phyloP scores from a whole-genome alignment of 2,888 invertebrate species.

The Sympetrum striolatum region DNA sequence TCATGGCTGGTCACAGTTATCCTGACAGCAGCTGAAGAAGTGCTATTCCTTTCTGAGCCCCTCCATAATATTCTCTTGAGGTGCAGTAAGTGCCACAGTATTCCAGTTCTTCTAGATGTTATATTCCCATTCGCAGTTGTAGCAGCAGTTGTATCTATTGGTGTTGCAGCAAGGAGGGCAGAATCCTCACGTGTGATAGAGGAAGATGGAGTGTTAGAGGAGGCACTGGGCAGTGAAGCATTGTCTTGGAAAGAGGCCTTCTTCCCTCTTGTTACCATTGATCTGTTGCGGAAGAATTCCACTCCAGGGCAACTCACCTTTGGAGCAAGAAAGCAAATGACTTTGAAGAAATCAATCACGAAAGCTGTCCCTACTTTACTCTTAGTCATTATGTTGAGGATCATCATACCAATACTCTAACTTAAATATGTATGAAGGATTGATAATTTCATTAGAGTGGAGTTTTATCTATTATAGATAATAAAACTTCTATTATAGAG shows the following conservation, averaged over 20 bases:
- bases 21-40: not conserved
- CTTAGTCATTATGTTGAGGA: too few relatives aligned
- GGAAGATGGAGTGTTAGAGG: not conserved
- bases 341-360: too few relatives aligned
- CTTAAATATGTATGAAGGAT: too few relatives aligned
- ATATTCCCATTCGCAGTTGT: not conserved
- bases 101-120: not conserved
- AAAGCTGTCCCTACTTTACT: too few relatives aligned
- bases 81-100: not conserved
- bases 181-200: not conserved
- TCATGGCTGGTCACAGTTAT: not conserved
- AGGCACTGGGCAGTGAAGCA: not conserved
- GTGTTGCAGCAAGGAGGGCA: not conserved
- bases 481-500: too few relatives aligned
- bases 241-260: not conserved
- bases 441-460: too few relatives aligned
- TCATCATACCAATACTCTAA: too few relatives aligned
- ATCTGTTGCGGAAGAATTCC: slow-evolving; percentile 1
- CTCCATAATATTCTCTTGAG: not conserved
- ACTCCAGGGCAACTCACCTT: not conserved
- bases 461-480: too few relatives aligned
- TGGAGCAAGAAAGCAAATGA: not conserved
- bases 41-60: not conserved
- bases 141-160: not conserved
- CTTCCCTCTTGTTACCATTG: slow-evolving; percentile 7